These are phyloP conservation scores for Gortyna flavago DNA, from an alignment of 2,888 invertebrate genomes.

Conservation along the genomic window DNA sequence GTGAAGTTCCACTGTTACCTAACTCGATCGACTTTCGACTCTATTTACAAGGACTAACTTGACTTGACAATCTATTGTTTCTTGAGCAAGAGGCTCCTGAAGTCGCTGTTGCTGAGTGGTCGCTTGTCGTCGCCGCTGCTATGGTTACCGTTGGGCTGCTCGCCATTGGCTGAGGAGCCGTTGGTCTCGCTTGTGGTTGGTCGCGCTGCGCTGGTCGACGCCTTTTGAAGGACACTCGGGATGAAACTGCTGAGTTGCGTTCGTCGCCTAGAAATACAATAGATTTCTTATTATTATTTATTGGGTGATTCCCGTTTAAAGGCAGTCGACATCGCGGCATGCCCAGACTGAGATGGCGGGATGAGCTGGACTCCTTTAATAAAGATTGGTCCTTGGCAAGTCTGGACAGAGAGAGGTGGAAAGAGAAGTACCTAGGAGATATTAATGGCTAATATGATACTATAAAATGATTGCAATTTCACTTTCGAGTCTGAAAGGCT, in stretches of 20 bases:
- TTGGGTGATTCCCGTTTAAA: background rate
- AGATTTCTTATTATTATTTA: background rate
- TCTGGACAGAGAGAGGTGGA: background rate
- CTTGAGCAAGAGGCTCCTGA: constrained; percentile 88
- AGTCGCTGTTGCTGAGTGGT: constrained; percentile 89
- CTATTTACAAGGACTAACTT: constrained; percentile 54
- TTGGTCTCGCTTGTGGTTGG: constrained; percentile 61
- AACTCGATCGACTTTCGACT: constrained; percentile 22
- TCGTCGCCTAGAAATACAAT: constrained; percentile 73
- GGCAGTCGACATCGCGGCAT: background rate
- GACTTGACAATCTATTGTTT: constrained; percentile 61
- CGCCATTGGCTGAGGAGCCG: constrained; percentile 66
- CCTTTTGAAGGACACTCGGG: constrained; percentile 84
- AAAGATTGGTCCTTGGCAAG: background rate
- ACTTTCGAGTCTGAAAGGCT: background rate
- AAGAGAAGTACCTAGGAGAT: too few relatives aligned
- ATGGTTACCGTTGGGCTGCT: constrained; percentile 48
- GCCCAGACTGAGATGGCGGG: background rate
- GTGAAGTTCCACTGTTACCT: constrained; percentile 36
- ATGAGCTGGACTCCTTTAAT: background rate
- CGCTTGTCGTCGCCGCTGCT: constrained; percentile 71
- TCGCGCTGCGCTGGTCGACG: constrained; percentile 74
- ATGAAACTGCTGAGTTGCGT: constrained; percentile 87
- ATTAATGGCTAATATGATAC: too few relatives aligned
- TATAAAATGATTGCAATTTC: too few relatives aligned